A percentile compares a stretch with the other conserved stretches of the same genome.
Evolutionary conservation across 2,113 vertebrate species (phyloP).

Genomic region (Leuciscus idus): DNA sequence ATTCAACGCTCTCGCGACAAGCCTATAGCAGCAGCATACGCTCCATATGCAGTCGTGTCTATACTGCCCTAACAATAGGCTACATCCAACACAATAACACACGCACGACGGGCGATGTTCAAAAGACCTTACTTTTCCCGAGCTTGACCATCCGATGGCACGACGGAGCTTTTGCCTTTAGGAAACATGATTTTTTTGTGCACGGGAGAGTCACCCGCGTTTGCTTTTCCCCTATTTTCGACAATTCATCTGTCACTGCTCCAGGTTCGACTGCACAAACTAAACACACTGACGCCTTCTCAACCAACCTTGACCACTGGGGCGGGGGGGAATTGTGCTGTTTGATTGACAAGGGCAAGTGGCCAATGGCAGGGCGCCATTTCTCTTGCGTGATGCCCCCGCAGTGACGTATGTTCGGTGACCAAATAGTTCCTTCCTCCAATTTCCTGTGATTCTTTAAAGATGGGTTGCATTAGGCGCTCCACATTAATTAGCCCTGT

Average conservation of each 20-base stretch:
- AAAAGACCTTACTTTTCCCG: conserved; percentile 89
- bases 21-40: conserved; percentile 33
- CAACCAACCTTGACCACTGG: conserved; percentile 83
- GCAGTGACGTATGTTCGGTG: conserved; percentile 40
- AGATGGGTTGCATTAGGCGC: conserved; percentile 21
- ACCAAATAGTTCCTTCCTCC: conserved; percentile 24
- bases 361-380: conserved; percentile 65
- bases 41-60: conserved; percentile 41
- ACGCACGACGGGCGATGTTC: conserved; percentile 16
- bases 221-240: conserved; percentile 74
- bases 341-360: conserved; percentile 57
- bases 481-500: not conserved
- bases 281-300: conserved; percentile 75
- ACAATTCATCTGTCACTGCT: conserved; percentile 89
- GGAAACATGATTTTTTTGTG: conserved; percentile 86
- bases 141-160: conserved; percentile 94
- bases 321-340: conserved; percentile 65
- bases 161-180: conserved; percentile 94
- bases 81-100: conserved; percentile 51
- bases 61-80: conserved; percentile 56
- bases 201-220: conserved; percentile 72
- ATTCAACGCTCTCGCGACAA: conserved; percentile 23
- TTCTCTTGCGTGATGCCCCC: conserved; percentile 52
- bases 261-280: conserved; percentile 84
- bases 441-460: conserved; percentile 37